Conservation (phyloP, 2,113 vertebrate species). For the Baryphthengus martii region DNA sequence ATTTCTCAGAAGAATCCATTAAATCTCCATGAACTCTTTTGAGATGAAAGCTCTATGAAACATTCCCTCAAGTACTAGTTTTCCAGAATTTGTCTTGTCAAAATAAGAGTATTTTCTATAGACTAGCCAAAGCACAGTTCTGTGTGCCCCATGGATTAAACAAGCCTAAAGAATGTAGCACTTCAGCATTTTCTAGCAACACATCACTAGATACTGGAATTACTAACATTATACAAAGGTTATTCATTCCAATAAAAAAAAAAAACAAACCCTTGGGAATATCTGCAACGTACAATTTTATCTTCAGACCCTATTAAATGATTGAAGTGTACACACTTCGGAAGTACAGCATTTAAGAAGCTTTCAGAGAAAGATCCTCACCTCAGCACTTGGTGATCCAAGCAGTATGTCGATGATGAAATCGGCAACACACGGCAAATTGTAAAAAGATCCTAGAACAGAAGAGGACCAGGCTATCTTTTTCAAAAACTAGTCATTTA, state of each 20-base stretch:
- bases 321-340: not conserved
- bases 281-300: not conserved
- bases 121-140: not conserved
- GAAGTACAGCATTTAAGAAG: not conserved
- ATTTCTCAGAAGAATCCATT: not conserved
- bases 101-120: not conserved
- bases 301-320: not conserved
- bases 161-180: not conserved
- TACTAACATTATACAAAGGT: not conserved
- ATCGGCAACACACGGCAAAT: constrained; percentile 91
- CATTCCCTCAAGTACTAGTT: not conserved
- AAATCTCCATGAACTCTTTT: not conserved
- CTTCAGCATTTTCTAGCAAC: not conserved
- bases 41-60: not conserved
- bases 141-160: not conserved
- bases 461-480: not conserved
- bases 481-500: not conserved
- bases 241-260: not conserved
- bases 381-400: constrained; percentile 94
- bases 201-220: not conserved
- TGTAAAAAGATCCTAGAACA: constrained; percentile 91
- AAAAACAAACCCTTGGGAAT: not conserved
- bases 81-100: not conserved
- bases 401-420: constrained; percentile 97
- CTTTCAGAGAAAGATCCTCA: constrained; percentile 57